Percentiles rank a stretch among this genome's conserved stretches.
Conservation (phyloP, 2,888 invertebrate genomes). For the Drosophila dives region DNA sequence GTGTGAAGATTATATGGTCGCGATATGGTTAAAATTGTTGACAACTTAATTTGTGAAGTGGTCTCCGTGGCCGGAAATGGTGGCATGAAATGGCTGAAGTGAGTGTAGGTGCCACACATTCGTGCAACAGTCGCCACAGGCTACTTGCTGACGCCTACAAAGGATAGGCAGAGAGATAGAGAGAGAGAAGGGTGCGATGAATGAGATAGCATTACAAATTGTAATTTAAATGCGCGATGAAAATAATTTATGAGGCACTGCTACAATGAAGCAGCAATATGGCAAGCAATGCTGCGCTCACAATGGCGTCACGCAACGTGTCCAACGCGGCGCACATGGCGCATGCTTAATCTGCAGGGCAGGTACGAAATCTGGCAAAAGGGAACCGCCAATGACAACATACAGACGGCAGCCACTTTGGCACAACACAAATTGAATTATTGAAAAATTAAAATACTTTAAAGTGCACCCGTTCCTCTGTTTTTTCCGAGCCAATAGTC, state of each 20-base stretch:
- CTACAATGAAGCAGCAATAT: constrained; percentile 13
- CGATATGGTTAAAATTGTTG: constrained; percentile 79
- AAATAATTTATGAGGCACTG: constrained; percentile 55
- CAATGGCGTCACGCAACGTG: constrained; percentile 61
- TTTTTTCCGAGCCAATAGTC: not conserved
- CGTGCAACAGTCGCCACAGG: constrained; percentile 26
- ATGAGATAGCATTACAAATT: constrained; percentile 55
- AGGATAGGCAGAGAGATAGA: not conserved
- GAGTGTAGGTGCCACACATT: constrained; percentile 38
- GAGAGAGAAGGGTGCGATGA: not conserved
- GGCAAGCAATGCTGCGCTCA: constrained; percentile 26
- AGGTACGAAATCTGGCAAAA: constrained; percentile 40
- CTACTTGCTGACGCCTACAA: constrained; percentile 24
- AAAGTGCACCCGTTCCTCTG: constrained; percentile 26
- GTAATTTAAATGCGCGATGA: constrained; percentile 57
- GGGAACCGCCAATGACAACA: not conserved
- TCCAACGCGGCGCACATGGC: constrained; percentile 35
- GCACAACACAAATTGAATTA: constrained; percentile 68
- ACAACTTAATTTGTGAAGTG: constrained; percentile 80
- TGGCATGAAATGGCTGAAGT: constrained; percentile 45
- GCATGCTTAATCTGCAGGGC: constrained; percentile 56
- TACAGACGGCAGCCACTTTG: constrained; percentile 5
- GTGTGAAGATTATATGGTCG: constrained; percentile 77
- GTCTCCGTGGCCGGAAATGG: constrained; percentile 63
- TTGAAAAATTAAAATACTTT: constrained; percentile 69